A percentile compares a stretch with the other conserved stretches of the same genome.
These are phyloP conservation scores for Cardiocondyla obscurior DNA, from an alignment of 1,140 invertebrate species.

Conservation along the genomic window DNA sequence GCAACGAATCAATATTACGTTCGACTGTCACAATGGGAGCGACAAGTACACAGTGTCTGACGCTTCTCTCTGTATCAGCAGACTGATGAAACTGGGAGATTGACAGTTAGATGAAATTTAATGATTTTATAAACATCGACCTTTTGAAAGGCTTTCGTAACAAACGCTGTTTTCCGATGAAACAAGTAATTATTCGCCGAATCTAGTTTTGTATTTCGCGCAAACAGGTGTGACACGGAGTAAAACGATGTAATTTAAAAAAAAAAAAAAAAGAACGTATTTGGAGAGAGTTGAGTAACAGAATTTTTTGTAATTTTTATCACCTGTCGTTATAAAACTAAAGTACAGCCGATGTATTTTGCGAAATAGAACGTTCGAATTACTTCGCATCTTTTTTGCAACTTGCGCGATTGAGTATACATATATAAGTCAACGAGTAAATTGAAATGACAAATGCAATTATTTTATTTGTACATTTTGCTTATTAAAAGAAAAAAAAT, in stretches of 20 bases:
- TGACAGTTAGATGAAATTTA: slow-evolving; percentile 60
- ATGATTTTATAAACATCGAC: slow-evolving; percentile 68
- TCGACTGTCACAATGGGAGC: slow-evolving; percentile 56
- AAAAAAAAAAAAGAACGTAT: not conserved
- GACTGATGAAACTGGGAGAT: slow-evolving; percentile 62
- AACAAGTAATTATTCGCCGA: slow-evolving; percentile 8
- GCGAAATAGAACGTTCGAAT: not conserved
- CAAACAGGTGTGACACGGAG: not conserved
- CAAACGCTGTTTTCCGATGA: not conserved
- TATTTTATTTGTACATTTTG: not conserved
- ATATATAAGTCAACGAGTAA: not conserved
- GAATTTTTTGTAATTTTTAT: not conserved
- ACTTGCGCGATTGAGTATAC: not conserved
- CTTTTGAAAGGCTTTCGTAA: slow-evolving; percentile 48
- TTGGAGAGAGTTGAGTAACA: not conserved
- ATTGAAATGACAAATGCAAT: not conserved
- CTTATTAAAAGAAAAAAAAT: not conserved
- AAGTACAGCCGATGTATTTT: not conserved
- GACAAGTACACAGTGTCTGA: slow-evolving; percentile 51
- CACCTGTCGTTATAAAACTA: slow-evolving; percentile 28
- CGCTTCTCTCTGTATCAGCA: slow-evolving; percentile 29
- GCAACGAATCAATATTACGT: slow-evolving; percentile 64
- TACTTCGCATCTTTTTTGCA: not conserved
- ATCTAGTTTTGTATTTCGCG: not conserved
- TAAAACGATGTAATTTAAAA: not conserved